Percentiles rank a stretch among this genome's conserved stretches.
Conservation (phyloP, 2,888 invertebrate genomes). For the Limnephilus rhombicus region DNA sequence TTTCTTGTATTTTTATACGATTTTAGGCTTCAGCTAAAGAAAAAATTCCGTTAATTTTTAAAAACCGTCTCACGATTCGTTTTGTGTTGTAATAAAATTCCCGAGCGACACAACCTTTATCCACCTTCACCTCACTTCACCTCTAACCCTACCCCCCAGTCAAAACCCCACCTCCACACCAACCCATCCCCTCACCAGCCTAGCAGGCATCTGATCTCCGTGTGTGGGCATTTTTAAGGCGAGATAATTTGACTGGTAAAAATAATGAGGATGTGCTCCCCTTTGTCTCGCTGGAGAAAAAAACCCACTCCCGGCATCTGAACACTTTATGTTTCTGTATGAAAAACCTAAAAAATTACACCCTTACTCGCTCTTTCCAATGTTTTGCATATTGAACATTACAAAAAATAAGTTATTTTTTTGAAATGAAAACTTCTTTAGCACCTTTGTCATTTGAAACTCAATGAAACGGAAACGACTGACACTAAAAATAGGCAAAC, state of each 20-base stretch:
- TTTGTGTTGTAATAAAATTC: background rate
- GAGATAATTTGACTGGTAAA: slow-evolving; percentile 53
- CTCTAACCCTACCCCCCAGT: background rate
- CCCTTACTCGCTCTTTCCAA: too few species aligned
- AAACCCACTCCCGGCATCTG: background rate
- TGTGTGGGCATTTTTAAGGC: slow-evolving; percentile 57
- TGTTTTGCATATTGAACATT: background rate
- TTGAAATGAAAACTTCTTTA: too few species aligned
- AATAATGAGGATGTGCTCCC: slow-evolving; percentile 54
- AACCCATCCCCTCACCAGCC: background rate
- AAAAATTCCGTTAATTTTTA: background rate
- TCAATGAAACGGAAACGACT: too few species aligned
- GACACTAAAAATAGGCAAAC: too few species aligned
- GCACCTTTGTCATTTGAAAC: too few species aligned
- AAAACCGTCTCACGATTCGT: background rate
- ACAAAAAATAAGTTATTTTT: background rate
- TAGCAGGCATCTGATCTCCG: slow-evolving; percentile 12
- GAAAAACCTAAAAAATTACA: background rate
- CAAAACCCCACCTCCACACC: background rate
- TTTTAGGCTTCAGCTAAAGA: slow-evolving; percentile 6
- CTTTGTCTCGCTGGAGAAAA: slow-evolving; percentile 49
- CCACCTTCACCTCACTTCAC: background rate
- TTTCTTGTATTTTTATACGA: background rate
- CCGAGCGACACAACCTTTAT: background rate
- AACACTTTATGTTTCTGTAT: background rate